These are phyloP conservation scores for Drosophila murphyi DNA, from an alignment of 1,140 invertebrate genomes.

Conservation along the genomic window DNA sequence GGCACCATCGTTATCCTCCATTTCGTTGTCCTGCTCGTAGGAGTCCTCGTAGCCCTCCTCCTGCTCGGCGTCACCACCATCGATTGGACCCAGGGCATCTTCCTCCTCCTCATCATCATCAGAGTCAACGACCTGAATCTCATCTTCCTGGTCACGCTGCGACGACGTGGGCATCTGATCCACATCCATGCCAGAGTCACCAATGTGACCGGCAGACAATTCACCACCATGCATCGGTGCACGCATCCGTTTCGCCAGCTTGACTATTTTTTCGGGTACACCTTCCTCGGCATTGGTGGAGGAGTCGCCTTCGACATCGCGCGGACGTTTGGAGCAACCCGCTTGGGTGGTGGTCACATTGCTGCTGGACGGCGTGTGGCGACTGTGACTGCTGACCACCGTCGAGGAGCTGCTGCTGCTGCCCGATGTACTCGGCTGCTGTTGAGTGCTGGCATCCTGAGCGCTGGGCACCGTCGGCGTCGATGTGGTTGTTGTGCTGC, in stretches of 20 bases:
- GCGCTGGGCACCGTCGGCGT: constrained; percentile 67
- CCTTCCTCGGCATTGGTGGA: constrained; percentile 85
- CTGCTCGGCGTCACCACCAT: constrained; percentile 85
- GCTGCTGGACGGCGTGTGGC: constrained; percentile 86
- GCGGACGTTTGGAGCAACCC: constrained; percentile 85
- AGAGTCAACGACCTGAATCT: constrained; percentile 90
- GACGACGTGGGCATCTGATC: constrained; percentile 93
- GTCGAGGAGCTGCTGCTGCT: constrained; percentile 74
- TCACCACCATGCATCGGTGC: constrained; percentile 70
- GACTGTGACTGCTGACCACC: constrained; percentile 85
- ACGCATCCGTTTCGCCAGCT: constrained; percentile 84
- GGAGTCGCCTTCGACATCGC: constrained; percentile 86
- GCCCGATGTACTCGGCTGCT: constrained; percentile 80
- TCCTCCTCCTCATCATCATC: constrained; percentile 87
- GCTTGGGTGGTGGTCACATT: constrained; percentile 88
- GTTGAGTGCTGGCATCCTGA: constrained; percentile 85
- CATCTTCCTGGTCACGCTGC: constrained; percentile 92
- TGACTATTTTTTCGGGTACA: constrained; percentile 81
- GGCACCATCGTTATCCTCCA: constrained; percentile 84
- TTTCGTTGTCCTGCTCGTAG: constrained; percentile 86
- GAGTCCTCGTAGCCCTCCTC: constrained; percentile 86
- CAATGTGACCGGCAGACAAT: constrained; percentile 79
- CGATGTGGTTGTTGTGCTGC: constrained; percentile 53
- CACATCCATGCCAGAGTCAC: constrained; percentile 87
- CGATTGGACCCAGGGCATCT: constrained; percentile 85